Percentiles rank a stretch among this genome's conserved stretches.
Evolutionary conservation across 2,113 vertebrate species (phyloP).

Genomic region (Columba livia): DNA sequence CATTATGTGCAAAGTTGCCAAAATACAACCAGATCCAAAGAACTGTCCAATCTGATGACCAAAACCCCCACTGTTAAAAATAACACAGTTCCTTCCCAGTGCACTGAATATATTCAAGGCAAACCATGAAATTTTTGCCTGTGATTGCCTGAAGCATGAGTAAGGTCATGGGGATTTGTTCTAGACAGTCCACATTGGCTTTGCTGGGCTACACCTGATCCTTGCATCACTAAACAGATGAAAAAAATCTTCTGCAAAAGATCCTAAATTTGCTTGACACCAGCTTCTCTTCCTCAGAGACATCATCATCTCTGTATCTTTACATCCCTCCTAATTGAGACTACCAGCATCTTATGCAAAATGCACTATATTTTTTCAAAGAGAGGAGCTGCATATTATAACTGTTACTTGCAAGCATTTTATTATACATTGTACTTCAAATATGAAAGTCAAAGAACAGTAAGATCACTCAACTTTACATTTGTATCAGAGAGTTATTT

Average conservation of each 20-base stretch:
- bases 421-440: background rate
- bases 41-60: background rate
- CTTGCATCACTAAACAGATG: background rate
- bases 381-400: background rate
- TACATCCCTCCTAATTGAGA: background rate
- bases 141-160: background rate
- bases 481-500: background rate
- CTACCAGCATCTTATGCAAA: background rate
- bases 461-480: background rate
- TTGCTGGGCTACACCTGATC: background rate
- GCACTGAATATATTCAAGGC: background rate
- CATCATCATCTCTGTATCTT: background rate
- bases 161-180: background rate
- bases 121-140: background rate
- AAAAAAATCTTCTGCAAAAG: background rate
- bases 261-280: background rate
- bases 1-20: background rate
- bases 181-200: background rate
- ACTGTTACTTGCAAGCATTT: background rate
- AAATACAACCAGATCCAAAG: background rate
- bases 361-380: background rate
- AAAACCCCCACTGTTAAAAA: background rate
- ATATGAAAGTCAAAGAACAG: background rate
- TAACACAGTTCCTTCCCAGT: background rate
- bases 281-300: background rate